Evolutionary conservation across 2,797 vertebrate genomes (phyloP).

Genomic region (Tragopan temminckii): DNA sequence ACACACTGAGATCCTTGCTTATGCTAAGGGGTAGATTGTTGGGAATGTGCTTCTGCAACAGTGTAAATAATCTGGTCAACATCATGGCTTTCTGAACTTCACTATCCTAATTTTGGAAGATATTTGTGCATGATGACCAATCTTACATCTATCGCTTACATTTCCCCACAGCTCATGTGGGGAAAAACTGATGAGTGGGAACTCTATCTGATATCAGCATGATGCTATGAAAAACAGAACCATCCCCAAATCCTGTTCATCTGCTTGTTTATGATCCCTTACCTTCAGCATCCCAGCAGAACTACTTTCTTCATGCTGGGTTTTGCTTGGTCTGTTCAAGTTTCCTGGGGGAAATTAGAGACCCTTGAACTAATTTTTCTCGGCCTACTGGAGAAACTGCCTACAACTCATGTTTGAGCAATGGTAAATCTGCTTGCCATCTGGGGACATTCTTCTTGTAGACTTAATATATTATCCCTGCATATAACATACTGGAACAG

Average conservation of each 20-base stretch:
- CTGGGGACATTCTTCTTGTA: background rate
- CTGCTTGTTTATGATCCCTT: background rate
- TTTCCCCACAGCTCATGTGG: background rate
- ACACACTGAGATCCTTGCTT: background rate
- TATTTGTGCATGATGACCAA: background rate
- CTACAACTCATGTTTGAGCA: background rate
- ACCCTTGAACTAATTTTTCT: background rate
- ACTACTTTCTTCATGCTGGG: background rate
- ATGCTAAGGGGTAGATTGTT: background rate
- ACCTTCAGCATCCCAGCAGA: background rate
- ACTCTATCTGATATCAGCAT: background rate
- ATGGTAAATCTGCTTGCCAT: background rate
- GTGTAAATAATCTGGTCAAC: background rate
- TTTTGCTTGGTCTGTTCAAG: background rate
- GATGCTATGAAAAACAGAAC: background rate
- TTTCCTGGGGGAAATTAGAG: background rate
- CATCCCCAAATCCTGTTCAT: background rate
- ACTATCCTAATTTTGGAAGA: constrained; percentile 37
- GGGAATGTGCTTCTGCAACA: background rate
- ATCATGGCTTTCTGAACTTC: background rate
- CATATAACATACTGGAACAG: fast-evolving
- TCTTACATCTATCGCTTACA: background rate
- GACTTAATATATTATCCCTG: background rate
- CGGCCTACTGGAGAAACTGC: background rate
- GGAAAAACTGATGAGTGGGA: background rate